These are phyloP conservation scores for Carterocephalus palaemon DNA, from an alignment of 2,888 invertebrate genomes.

Conservation along the genomic window DNA sequence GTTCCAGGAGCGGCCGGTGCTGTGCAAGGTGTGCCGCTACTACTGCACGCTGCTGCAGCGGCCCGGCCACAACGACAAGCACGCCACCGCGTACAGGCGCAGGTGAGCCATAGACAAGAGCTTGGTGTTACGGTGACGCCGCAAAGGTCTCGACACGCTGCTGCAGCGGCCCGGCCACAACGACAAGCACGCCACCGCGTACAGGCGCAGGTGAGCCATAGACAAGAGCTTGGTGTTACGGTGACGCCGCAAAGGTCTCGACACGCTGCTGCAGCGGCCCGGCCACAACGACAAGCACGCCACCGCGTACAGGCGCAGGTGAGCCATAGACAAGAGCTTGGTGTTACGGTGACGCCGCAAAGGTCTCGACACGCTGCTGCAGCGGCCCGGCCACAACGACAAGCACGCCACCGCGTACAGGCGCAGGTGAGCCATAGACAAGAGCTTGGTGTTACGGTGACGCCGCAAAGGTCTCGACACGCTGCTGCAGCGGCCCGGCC, in stretches of 20 bases:
- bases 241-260: too few species aligned
- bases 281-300: conserved; percentile 79
- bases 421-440: conserved; percentile 51
- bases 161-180: conserved; percentile 81
- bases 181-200: conserved; percentile 72
- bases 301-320: conserved; percentile 58
- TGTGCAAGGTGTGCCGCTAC: conserved; percentile 90
- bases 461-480: too few species aligned
- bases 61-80: conserved; percentile 77
- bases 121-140: too few species aligned
- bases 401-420: conserved; percentile 70
- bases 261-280: conserved; percentile 83
- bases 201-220: conserved; percentile 55
- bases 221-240: background rate
- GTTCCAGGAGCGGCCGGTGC: conserved; percentile 83
- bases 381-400: conserved; percentile 80
- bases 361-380: conserved; percentile 82
- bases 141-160: too few species aligned
- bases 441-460: too few species aligned
- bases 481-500: too few species aligned
- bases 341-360: too few species aligned
- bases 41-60: conserved; percentile 86
- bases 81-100: conserved; percentile 64
- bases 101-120: conserved; percentile 47
- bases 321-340: conserved; percentile 29